A percentile compares a stretch with the other conserved stretches of the same genome.
Conservation (phyloP, 2,797 vertebrate genomes). For the Danio kyathit region DNA sequence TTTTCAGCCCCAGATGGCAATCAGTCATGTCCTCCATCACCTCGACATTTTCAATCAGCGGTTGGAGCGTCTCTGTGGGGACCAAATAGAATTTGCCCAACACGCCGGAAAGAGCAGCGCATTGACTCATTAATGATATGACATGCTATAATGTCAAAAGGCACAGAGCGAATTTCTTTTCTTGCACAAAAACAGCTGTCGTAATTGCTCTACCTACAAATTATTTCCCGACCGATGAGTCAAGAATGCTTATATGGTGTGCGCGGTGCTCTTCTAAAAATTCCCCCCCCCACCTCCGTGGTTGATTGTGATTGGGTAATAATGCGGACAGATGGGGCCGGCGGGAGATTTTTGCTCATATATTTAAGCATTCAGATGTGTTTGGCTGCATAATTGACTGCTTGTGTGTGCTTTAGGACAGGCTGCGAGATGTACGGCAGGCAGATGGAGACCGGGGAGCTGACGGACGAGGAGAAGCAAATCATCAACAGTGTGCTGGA, state of each 20-base stretch:
- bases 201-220: constrained; percentile 60
- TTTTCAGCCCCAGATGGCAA: constrained; percentile 39
- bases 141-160: constrained; percentile 58
- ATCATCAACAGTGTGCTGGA: constrained; percentile 94
- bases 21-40: constrained; percentile 41
- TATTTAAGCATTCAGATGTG: constrained; percentile 31
- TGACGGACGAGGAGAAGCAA: constrained; percentile 96
- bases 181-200: constrained; percentile 35
- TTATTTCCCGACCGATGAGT: not conserved
- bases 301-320: constrained; percentile 23
- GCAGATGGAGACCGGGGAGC: constrained; percentile 76
- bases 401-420: constrained; percentile 42
- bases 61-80: constrained; percentile 45
- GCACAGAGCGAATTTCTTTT: constrained; percentile 37
- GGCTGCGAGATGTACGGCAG: constrained; percentile 39
- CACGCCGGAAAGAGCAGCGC: constrained; percentile 48
- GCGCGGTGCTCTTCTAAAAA: not conserved
- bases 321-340: constrained; percentile 27
- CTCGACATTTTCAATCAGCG: constrained; percentile 56
- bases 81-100: constrained; percentile 48
- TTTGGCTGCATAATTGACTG: constrained; percentile 27
- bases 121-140: constrained; percentile 58
- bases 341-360: constrained; percentile 35
- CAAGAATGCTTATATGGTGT: too few relatives aligned
- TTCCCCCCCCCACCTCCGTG: not conserved